phyloP scores from a whole-genome alignment of 2,797 vertebrate genomes.

The Sebastes melanostomus region DNA sequence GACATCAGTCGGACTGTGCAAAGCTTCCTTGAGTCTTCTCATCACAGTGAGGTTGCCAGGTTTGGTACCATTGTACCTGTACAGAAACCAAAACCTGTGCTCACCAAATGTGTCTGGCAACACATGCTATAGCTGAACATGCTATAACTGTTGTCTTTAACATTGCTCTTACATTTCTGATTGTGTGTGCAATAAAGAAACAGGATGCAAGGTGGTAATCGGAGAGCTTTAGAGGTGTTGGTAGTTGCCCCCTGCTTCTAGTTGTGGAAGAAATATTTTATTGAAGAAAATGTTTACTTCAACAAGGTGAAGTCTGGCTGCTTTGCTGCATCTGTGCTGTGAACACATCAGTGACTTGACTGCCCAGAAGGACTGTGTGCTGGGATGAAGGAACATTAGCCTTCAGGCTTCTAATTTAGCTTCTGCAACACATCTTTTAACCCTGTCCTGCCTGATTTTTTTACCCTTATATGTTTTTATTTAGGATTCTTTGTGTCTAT shows the following conservation, averaged over 20 bases:
- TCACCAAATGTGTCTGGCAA: background rate
- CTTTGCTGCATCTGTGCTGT: background rate
- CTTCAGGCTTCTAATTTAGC: background rate
- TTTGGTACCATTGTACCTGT: background rate
- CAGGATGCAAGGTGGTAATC: background rate
- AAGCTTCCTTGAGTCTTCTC: background rate
- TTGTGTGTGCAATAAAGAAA: background rate
- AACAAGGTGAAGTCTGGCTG: background rate
- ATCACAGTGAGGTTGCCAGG: background rate
- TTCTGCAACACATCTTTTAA: background rate
- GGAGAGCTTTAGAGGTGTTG: background rate
- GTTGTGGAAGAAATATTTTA: background rate
- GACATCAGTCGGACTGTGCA: background rate
- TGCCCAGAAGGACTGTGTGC: background rate
- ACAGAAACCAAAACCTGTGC: background rate
- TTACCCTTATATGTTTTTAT: background rate
- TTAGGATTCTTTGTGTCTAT: background rate
- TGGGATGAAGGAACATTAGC: conserved; percentile 1
- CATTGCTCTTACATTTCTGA: background rate
- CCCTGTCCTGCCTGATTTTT: background rate
- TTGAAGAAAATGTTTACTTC: background rate
- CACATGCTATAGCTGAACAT: background rate
- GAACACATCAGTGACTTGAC: background rate
- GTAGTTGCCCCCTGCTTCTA: background rate
- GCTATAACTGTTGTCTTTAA: background rate